These are phyloP conservation scores for Oryzias melastigma DNA, from an alignment of 2,113 vertebrate genomes.

Conservation along the genomic window DNA sequence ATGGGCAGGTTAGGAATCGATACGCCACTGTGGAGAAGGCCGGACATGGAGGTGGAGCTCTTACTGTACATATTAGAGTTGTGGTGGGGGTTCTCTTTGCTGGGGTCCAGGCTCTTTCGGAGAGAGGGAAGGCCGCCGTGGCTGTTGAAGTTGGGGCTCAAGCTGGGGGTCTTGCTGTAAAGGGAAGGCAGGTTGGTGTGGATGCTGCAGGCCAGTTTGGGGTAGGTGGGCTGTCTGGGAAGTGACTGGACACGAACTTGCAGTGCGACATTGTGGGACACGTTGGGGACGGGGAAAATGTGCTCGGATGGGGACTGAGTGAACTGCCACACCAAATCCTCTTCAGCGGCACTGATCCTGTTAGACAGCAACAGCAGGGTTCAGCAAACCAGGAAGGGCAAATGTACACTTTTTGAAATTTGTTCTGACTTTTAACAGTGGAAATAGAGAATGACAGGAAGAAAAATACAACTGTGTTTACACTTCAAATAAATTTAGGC, in stretches of 20 bases:
- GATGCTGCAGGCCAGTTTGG: constrained; percentile 92
- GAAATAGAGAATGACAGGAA: neutral
- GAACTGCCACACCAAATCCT: constrained; percentile 91
- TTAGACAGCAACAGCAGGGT: constrained; percentile 18
- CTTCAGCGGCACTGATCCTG: constrained; percentile 95
- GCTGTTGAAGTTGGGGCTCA: constrained; percentile 70
- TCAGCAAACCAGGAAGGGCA: constrained; percentile 1
- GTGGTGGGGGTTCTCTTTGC: constrained; percentile 53
- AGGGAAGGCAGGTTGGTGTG: constrained; percentile 79
- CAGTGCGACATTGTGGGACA: constrained; percentile 95
- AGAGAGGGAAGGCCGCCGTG: constrained; percentile 61
- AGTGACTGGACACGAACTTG: constrained; percentile 96
- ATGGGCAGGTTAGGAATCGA: constrained; percentile 68
- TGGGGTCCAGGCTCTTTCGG: constrained; percentile 60
- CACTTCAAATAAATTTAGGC: constrained; percentile 1
- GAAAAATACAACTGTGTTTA: neutral
- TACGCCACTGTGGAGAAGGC: constrained; percentile 58
- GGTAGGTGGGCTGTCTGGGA: constrained; percentile 94
- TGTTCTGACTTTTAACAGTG: constrained; percentile 3
- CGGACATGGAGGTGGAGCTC: constrained; percentile 58
- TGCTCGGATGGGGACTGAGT: constrained; percentile 93
- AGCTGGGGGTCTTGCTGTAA: constrained; percentile 65
- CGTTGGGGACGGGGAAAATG: constrained; percentile 93
- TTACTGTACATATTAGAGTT: constrained; percentile 82
- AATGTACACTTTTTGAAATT: neutral